Percentiles rank a stretch among this genome's conserved stretches.
Evolutionary conservation across 2,797 vertebrate species (phyloP).

Genomic region (Galagoides demidoff): DNA sequence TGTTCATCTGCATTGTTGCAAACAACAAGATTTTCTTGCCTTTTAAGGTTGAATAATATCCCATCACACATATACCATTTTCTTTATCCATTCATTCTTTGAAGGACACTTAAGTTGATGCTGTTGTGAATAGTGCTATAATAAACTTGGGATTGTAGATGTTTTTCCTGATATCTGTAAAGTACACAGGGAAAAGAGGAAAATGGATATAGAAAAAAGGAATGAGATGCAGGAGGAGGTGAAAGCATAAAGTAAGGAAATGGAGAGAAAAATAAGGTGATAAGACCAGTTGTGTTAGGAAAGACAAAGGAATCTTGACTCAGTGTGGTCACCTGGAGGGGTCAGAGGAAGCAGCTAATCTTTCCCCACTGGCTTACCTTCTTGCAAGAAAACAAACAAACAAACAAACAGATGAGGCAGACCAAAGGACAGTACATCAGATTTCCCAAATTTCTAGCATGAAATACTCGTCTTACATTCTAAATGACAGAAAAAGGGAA

Average conservation of each 20-base stretch:
- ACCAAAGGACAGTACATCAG: neutral
- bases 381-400: neutral
- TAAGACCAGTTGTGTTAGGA: neutral
- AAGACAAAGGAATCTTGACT: neutral
- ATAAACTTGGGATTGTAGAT: neutral
- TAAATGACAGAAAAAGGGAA: neutral
- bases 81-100: neutral
- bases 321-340: neutral
- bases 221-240: neutral
- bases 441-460: conserved; percentile 23
- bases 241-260: neutral
- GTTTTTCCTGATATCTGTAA: neutral
- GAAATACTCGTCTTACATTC: conserved; percentile 21
- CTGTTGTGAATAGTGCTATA: neutral
- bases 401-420: neutral
- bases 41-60: neutral
- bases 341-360: neutral
- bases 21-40: neutral
- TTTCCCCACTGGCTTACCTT: neutral
- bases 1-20: neutral
- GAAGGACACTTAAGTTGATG: neutral
- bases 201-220: neutral
- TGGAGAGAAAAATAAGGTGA: neutral
- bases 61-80: neutral
- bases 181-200: neutral